Evolutionary conservation across 2,113 vertebrate species (phyloP), one percentile per base, ranked within the genome.

Genomic region (Podarcis raffonei): DNA sequence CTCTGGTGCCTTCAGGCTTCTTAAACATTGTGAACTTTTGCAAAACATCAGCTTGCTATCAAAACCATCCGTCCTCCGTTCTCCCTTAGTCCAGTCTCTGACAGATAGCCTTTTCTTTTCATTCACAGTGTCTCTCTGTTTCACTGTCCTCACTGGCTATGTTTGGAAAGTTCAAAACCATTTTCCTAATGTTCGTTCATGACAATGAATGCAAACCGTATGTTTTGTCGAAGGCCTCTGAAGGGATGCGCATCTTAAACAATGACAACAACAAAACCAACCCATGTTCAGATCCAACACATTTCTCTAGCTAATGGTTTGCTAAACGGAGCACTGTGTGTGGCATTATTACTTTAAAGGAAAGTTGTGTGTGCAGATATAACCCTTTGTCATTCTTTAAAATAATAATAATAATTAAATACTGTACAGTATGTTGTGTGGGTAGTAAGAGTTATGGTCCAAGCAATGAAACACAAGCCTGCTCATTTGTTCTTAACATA

Each of bases 151-250:
- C 42, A 85, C 30, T 18, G 91, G 80, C 0, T 89, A 65, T 72
- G 78, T 48, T 81, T 93, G 86, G 91, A 89, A 89, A 30, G 9
- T 90, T 92, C 18, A 57, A 92, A 83, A 92, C 89, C 42, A 48
- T 48, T 48, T 48, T 48, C 42, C 1, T 48, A 8, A 37, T 81
- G n/a, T 88, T 71, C 89, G 12, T 1, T 89, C 94, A 88, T 92
- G 79, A 57, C 53, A 94, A 95, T 18, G 74, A 35, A 22, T 85
- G 65, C 69, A 81, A 94, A 93, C 88, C 1, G 1, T 88, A 35
- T 90, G 83, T 53, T 90, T 93, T 30, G 82, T 13, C 37, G 0
- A 76, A 76, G 35, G 20, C n/a, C 81, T 59, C 89, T 59, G 62
- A 87, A 39, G 83, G 1, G 85, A 79, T 80, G 76, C 4, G n/a